Percentiles rank a stretch among this genome's conserved stretches.
These are phyloP conservation scores for Nanorana parkeri DNA, from an alignment of 2,113 vertebrate genomes.

Conservation along the genomic window DNA sequence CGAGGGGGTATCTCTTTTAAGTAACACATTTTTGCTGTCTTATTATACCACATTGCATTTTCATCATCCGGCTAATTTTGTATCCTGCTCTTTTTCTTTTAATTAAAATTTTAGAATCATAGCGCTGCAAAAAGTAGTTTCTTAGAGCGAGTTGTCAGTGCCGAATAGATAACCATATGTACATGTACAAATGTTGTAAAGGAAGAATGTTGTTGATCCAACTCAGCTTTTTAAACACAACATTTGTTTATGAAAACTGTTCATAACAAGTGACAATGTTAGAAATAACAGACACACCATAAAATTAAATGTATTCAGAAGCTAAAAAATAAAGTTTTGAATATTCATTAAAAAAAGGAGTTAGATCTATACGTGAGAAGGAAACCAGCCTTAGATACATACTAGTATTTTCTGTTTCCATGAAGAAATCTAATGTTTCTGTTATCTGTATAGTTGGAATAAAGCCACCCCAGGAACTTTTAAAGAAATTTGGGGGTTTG, in stretches of 20 bases:
- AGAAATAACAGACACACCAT: neutral
- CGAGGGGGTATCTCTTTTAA: conserved; percentile 60
- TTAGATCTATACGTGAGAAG: too few species aligned
- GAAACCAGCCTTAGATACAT: too few species aligned
- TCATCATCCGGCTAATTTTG: conserved; percentile 40
- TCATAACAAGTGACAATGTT: neutral
- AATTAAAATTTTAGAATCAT: conserved; percentile 55
- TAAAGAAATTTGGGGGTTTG: too few species aligned
- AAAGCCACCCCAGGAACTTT: too few species aligned
- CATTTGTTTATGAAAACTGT: conserved; percentile 27
- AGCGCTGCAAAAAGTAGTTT: conserved; percentile 37
- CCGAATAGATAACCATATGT: conserved; percentile 38
- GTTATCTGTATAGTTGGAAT: too few species aligned
- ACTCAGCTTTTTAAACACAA: conserved; percentile 10
- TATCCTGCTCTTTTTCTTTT: conserved; percentile 44
- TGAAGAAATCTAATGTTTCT: too few species aligned
- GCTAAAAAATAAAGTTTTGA: neutral
- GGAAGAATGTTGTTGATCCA: neutral
- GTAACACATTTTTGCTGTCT: conserved; percentile 60
- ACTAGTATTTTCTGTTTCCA: too few species aligned
- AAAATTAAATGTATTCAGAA: neutral
- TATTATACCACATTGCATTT: conserved; percentile 57
- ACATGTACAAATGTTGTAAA: conserved; percentile 41
- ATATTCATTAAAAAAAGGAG: too few species aligned
- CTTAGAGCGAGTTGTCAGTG: conserved; percentile 28